Base-by-base conservation (phyloP, 2,888 invertebrate genomes). In the Philereme transversata region DNA sequence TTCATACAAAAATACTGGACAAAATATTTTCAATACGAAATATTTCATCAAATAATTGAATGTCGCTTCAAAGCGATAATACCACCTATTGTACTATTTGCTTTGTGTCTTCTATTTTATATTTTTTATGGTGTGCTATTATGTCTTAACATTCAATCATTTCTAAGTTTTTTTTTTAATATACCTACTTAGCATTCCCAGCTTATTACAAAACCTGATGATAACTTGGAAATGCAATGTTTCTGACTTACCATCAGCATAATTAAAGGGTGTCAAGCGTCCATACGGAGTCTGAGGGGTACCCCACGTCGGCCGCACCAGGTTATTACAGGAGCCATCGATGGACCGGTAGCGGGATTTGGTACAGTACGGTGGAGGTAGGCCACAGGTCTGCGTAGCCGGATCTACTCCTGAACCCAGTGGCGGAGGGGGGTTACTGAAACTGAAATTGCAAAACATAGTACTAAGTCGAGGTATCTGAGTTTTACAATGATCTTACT, bases 281-380 rank as follows among this genome's bases (percentile, higher is more conserved):
- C 93, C 94, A 67, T 96, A 96, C 0, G 95, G 94, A 0, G 95
- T 95, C 74, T 96, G 95, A 0, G 97, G 95, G 53, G 94, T 93
- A 9, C 99, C 99, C 94, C 96, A 95, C 5, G 95, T 93, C 0
- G 99, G 97, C 70, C 96, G 94, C 62, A 94, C 91, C 51, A 97
- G 86, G 85, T 99, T 99, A 84, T 99, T 99, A 82, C 99, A 99
- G 0, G 97, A 95, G 0, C 99, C 99, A 82, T 99, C 99, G 65
- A 96, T 94, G 0, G 96, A 67, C 11, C 92, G 93, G 83, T 97
- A 98, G 53, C 95, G 94, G 0, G 93, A 88, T 40, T 92, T 88
- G 8, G 84, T 74, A 67, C 94, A 94, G 64, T 85, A 82, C 0
- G 91, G 82, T 0, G 93, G 93, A 0, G 90, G 76, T 0, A 89